Evolutionary conservation across 2,888 invertebrate genomes (phyloP).

Genomic region (Brenthis hecate): DNA sequence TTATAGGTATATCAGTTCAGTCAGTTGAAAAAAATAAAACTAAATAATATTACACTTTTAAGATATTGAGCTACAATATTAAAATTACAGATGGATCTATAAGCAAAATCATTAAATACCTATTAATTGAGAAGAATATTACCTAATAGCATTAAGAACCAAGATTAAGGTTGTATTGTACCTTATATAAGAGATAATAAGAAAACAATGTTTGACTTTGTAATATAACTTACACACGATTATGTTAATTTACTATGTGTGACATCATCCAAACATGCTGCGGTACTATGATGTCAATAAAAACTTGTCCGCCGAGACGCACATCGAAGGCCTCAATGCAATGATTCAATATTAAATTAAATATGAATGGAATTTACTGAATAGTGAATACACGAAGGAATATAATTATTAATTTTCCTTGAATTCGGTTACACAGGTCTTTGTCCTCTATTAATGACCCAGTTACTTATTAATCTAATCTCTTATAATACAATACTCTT

Average conservation of each 20-base stretch:
- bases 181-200: conserved; percentile 39
- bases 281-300: conserved; percentile 42
- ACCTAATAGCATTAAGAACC: not conserved
- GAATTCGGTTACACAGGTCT: conserved; percentile 24
- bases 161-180: conserved; percentile 14
- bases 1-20: too few relatives aligned
- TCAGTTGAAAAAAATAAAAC: too few relatives aligned
- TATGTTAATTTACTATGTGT: conserved; percentile 68
- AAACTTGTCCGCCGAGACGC: conserved; percentile 32
- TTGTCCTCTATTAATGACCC: conserved; percentile 2
- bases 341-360: conserved; percentile 39
- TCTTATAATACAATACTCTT: not conserved
- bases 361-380: conserved; percentile 41
- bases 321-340: conserved; percentile 38
- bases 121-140: not conserved
- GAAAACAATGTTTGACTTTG: conserved; percentile 41
- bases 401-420: conserved; percentile 26
- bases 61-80: too few relatives aligned
- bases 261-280: conserved; percentile 56
- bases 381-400: conserved; percentile 20
- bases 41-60: too few relatives aligned
- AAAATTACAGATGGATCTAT: not conserved
- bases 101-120: not conserved
- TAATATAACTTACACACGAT: conserved; percentile 50
- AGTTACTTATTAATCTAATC: not conserved